Evolutionary conservation across 2,113 vertebrate genomes (phyloP).

Genomic region (Falcunculus frontatus): DNA sequence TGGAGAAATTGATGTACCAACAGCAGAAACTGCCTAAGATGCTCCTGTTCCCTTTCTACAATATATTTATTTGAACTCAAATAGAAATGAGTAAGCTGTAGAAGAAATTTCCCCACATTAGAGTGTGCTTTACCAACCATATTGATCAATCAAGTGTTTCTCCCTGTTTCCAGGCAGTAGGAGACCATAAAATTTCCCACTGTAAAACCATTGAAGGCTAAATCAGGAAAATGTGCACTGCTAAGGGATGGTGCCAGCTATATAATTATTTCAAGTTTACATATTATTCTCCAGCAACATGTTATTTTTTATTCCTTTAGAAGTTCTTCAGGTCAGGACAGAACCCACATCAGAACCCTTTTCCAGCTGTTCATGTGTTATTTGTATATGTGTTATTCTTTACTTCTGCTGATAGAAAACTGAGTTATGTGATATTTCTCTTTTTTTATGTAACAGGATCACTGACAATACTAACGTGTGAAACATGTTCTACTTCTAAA

Average conservation of each 20-base stretch:
- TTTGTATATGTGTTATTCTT: not conserved
- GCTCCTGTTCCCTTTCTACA: not conserved
- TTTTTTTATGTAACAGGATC: not conserved
- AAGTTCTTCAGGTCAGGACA: not conserved
- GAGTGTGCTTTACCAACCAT: not conserved
- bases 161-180: not conserved
- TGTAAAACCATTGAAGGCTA: not conserved
- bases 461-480: not conserved
- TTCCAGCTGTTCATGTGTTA: not conserved
- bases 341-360: not conserved
- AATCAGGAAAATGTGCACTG: not conserved
- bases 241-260: not conserved
- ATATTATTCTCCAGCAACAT: not conserved
- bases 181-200: not conserved
- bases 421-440: not conserved
- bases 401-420: not conserved
- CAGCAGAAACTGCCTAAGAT: not conserved
- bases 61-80: not conserved
- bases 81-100: not conserved
- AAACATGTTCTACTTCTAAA: not conserved
- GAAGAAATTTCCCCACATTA: not conserved
- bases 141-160: not conserved
- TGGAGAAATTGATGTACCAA: not conserved
- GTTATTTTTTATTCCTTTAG: not conserved
- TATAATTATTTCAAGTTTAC: not conserved